phyloP scores from a whole-genome alignment of 2,113 vertebrate genomes.

The Lutjanus erythropterus region DNA sequence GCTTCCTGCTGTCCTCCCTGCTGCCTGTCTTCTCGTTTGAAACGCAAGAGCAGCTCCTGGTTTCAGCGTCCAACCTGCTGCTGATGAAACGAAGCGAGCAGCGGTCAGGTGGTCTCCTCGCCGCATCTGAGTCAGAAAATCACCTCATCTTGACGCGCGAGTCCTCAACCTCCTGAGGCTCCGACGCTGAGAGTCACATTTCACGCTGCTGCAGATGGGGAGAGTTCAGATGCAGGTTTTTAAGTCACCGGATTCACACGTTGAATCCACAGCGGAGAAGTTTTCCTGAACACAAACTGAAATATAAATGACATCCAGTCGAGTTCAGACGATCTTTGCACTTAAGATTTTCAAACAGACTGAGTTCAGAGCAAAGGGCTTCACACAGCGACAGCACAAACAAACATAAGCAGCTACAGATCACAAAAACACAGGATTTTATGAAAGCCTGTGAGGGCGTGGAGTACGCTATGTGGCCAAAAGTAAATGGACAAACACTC shows the following conservation, averaged over 20 bases:
- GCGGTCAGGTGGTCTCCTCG: background rate
- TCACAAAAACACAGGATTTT: no score
- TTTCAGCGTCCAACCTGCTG: slow-evolving; percentile 22
- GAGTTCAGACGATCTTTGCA: background rate
- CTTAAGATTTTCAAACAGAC: background rate
- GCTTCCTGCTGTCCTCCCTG: slow-evolving; percentile 9
- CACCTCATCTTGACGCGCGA: background rate
- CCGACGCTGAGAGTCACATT: no score
- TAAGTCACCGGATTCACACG: background rate
- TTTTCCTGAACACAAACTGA: slow-evolving; percentile 1
- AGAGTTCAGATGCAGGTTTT: slow-evolving; percentile 15
- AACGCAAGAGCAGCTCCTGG: slow-evolving; percentile 24
- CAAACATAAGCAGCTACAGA: no score
- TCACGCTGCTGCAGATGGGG: background rate
- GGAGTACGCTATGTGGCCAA: no score
- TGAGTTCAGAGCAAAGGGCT: no score
- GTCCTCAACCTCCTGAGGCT: background rate
- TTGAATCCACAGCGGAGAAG: background rate
- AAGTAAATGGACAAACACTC: background rate
- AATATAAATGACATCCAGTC: slow-evolving; percentile 9
- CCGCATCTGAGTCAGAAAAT: background rate
- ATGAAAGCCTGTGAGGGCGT: no score
- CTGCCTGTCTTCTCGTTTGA: slow-evolving; percentile 16
- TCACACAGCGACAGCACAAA: background rate
- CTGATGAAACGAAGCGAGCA: slow-evolving; percentile 35